These are phyloP conservation scores for Polymixis flavicincta DNA, from an alignment of 2,888 invertebrate species.

Conservation along the genomic window DNA sequence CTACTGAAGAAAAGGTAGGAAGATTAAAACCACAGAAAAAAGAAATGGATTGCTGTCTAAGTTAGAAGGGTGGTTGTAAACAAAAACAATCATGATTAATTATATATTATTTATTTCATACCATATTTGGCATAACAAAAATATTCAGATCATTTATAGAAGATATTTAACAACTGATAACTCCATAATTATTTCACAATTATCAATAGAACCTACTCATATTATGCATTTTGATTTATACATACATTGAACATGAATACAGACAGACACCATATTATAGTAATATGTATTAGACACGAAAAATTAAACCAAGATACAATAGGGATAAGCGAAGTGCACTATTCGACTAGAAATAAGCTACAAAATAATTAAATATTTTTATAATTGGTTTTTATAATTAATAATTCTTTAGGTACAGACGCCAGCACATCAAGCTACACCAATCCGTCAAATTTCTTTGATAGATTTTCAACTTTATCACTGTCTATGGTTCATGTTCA, in stretches of 20 bases:
- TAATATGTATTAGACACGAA: slow-evolving; percentile 52
- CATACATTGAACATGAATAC: slow-evolving; percentile 55
- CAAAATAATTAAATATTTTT: slow-evolving; percentile 35
- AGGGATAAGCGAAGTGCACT: slow-evolving; percentile 52
- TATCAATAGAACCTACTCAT: slow-evolving; percentile 66
- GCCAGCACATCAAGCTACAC: too few relatives aligned
- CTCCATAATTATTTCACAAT: slow-evolving; percentile 64
- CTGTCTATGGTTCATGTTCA: too few relatives aligned
- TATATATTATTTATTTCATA: slow-evolving; percentile 79
- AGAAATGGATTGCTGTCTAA: not conserved
- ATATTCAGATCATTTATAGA: slow-evolving; percentile 86
- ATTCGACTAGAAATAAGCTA: slow-evolving; percentile 63
- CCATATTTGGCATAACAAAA: slow-evolving; percentile 86
- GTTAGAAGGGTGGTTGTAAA: not conserved
- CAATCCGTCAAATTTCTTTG: too few relatives aligned
- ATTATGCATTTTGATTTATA: slow-evolving; percentile 62
- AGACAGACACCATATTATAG: slow-evolving; percentile 50
- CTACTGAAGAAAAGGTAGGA: too few relatives aligned
- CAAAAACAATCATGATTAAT: slow-evolving; percentile 46
- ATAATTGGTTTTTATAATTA: too few relatives aligned
- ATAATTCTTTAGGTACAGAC: too few relatives aligned
- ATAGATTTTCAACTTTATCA: too few relatives aligned
- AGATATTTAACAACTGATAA: slow-evolving; percentile 73
- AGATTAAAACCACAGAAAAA: too few relatives aligned
- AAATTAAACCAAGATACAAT: slow-evolving; percentile 39